These are phyloP conservation scores for Parnassius orleans DNA, from an alignment of 2,888 invertebrate species.

Conservation along the genomic window DNA sequence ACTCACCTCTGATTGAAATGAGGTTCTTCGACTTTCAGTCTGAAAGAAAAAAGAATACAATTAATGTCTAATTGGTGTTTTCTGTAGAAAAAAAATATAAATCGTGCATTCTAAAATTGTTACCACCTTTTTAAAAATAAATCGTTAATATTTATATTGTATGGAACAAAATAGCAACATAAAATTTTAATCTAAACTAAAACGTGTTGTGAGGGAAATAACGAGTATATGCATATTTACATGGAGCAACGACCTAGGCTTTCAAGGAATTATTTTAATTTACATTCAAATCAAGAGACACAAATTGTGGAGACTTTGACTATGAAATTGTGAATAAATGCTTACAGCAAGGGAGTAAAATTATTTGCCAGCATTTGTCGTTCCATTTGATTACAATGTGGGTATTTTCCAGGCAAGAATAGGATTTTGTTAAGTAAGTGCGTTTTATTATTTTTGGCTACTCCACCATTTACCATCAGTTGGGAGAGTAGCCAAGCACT, in stretches of 20 bases:
- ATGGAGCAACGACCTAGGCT: background rate
- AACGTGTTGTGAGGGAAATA: background rate
- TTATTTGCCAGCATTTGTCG: no score
- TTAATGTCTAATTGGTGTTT: background rate
- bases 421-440: no score
- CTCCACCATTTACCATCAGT: no score
- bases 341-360: no score
- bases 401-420: no score
- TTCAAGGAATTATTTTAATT: no score
- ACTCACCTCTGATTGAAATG: conserved; percentile 42
- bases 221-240: conserved; percentile 14
- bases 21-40: conserved; percentile 44
- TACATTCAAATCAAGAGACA: no score
- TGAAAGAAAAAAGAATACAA: conserved; percentile 29
- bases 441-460: no score
- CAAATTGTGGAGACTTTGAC: no score
- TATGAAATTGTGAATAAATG: no score
- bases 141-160: conserved; percentile 15
- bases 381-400: no score
- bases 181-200: background rate
- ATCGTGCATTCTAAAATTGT: conserved; percentile 2
- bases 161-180: background rate
- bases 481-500: no score
- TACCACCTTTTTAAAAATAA: background rate
- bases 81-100: background rate